Percentiles rank a stretch among this genome's conserved stretches.
Conservation (phyloP, 2,888 invertebrate species). For the Oxycera nigricornis region DNA sequence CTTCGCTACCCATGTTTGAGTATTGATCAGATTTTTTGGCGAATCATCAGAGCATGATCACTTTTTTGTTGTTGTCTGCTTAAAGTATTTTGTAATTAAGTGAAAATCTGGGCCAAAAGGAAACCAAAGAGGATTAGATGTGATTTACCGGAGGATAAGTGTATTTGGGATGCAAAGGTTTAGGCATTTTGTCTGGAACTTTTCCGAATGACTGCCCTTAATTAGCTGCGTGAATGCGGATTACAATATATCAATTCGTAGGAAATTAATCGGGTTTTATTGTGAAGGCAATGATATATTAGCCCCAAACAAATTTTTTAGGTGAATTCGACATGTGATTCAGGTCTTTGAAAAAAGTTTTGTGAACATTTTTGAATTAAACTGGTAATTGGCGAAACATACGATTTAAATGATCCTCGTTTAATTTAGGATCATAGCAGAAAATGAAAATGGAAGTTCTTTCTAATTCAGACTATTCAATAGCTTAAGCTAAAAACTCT, state of each 20-base stretch:
- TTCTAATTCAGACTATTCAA: too few species aligned
- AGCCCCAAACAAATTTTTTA: not conserved
- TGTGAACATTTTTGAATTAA: too few species aligned
- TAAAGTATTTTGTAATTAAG: constrained; percentile 2
- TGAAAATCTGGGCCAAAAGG: not conserved
- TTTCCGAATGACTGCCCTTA: not conserved
- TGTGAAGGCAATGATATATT: not conserved
- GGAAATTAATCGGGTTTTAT: not conserved
- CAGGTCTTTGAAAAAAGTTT: too few species aligned
- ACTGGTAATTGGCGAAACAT: too few species aligned
- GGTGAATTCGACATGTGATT: not conserved
- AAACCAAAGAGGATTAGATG: not conserved
- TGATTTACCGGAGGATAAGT: constrained; percentile 10
- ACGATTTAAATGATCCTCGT: too few species aligned
- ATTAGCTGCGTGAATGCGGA: constrained; percentile 2
- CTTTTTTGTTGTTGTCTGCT: not conserved
- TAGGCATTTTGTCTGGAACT: not conserved
- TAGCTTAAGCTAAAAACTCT: too few species aligned
- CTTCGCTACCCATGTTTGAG: constrained; percentile 20
- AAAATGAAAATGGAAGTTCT: too few species aligned
- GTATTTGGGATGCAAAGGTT: not conserved
- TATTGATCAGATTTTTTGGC: constrained; percentile 3
- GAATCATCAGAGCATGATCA: not conserved
- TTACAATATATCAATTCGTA: not conserved
- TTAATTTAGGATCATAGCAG: too few species aligned